Evolutionary conservation across 2,797 vertebrate species (phyloP), one percentile per base, ranked within the genome.

Genomic region (Tangara arthus): DNA sequence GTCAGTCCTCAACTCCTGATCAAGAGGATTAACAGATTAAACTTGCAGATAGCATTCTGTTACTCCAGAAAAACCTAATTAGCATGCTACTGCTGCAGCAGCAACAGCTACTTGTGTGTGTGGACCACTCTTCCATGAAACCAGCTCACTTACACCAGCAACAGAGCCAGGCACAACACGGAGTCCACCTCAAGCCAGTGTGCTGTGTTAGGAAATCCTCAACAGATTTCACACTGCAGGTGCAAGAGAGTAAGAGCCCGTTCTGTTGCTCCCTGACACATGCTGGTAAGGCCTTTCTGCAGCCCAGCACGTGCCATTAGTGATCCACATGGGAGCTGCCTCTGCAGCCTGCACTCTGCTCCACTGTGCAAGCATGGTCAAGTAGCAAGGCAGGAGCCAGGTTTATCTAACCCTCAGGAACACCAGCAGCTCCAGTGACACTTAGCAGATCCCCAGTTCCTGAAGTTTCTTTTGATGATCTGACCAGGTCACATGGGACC

Each of bases 301-400:
- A 56, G 4, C 42, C 47, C 84, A 89, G 30, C 56, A 73, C 0
- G 0, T 24, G 76, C 57, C 0, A 0, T 19, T 20, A 39, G 6
- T 4, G 52, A 89, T 15, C 14, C 50, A 13, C 70, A 18, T 0
- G 2, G 3, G 52, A 72, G 44, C 49, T 52, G 75, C 56, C 64
- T 15, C 70, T 50, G 75, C 50, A 72, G 65, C 9, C 70, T 46
- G 34, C 30, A 1, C 81, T 34, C 72, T 42, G 64, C 64, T 72
- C 69, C 61, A 14, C 11, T 15, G 24, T 4, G 13, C n/a, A 68
- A 75, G 56, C 5, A 0, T 3, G 21, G 18, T 15, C 34, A 41
- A n/a, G 39, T 69, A 89, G 73, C 30, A 46, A 57, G 59, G 42
- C 39, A 42, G 7, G n/a, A 32, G 46, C n/a, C 63, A 69, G 11